These are phyloP conservation scores for Malacoraja senta DNA, from an alignment of 2,797 vertebrate species.

Conservation along the genomic window DNA sequence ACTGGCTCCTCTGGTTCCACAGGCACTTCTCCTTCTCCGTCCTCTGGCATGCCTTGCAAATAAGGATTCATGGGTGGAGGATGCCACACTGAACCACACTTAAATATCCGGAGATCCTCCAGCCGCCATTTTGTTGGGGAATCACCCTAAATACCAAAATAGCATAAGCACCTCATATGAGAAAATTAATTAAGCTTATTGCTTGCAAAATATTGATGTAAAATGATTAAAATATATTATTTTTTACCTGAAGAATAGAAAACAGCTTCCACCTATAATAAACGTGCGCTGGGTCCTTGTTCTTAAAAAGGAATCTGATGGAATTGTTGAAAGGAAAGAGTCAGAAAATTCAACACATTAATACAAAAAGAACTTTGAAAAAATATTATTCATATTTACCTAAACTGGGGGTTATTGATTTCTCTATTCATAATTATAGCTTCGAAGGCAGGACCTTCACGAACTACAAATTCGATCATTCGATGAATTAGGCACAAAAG, in stretches of 20 bases:
- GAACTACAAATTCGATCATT: slow-evolving; percentile 77
- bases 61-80: slow-evolving; percentile 64
- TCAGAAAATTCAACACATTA: neutral
- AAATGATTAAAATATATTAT: neutral
- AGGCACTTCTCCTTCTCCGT: slow-evolving; percentile 45
- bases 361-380: neutral
- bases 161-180: neutral
- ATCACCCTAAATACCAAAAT: slow-evolving; percentile 56
- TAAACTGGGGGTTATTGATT: slow-evolving; percentile 69
- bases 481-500: slow-evolving; percentile 70
- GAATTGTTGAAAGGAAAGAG: slow-evolving; percentile 22
- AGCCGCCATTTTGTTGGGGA: slow-evolving; percentile 63
- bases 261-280: slow-evolving; percentile 75
- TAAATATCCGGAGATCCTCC: slow-evolving; percentile 65
- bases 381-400: slow-evolving; percentile 46
- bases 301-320: slow-evolving; percentile 71
- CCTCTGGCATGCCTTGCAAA: slow-evolving; percentile 55
- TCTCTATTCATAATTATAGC: slow-evolving; percentile 73
- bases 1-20: slow-evolving; percentile 60
- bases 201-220: too few species aligned
- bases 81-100: slow-evolving; percentile 67
- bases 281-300: slow-evolving; percentile 71
- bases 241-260: slow-evolving; percentile 65
- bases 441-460: slow-evolving; percentile 73
- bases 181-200: neutral